These are phyloP conservation scores for Apostichopus japonicus DNA, from an alignment of 35 echinoderm and acorn worm species.

Conservation along the genomic window DNA sequence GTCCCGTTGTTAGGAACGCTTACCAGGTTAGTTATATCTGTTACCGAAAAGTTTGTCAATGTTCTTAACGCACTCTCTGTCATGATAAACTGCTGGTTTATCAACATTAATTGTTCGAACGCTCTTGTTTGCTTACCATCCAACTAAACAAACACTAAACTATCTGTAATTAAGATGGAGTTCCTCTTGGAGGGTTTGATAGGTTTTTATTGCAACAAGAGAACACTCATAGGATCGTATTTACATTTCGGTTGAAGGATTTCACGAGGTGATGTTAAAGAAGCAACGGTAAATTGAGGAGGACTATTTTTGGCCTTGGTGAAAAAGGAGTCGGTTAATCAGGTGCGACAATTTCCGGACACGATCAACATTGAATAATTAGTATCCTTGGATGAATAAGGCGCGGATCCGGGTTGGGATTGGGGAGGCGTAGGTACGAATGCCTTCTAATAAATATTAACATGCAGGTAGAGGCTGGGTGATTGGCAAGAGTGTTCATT, in stretches of 20 bases:
- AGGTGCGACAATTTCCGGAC: background rate
- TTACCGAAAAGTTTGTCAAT: conserved; percentile 35
- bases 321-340: background rate
- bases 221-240: background rate
- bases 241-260: background rate
- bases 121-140: background rate
- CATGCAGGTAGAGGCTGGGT: too few relatives aligned
- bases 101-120: background rate
- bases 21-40: background rate
- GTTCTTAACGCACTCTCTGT: conserved; percentile 22
- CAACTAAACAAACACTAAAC: background rate
- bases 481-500: too few relatives aligned
- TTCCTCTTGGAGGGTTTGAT: background rate
- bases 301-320: background rate
- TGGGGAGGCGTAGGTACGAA: too few relatives aligned
- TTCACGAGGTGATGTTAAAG: background rate
- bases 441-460: too few relatives aligned
- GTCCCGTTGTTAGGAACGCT: background rate
- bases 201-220: background rate
- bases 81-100: background rate
- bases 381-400: too few relatives aligned
- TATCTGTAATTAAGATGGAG: background rate
- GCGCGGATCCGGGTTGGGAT: too few relatives aligned
- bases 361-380: too few relatives aligned
- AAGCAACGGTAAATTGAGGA: background rate